These are phyloP conservation scores for Mesocricetus auratus DNA, from an alignment of 2,113 vertebrate species.

Conservation along the genomic window DNA sequence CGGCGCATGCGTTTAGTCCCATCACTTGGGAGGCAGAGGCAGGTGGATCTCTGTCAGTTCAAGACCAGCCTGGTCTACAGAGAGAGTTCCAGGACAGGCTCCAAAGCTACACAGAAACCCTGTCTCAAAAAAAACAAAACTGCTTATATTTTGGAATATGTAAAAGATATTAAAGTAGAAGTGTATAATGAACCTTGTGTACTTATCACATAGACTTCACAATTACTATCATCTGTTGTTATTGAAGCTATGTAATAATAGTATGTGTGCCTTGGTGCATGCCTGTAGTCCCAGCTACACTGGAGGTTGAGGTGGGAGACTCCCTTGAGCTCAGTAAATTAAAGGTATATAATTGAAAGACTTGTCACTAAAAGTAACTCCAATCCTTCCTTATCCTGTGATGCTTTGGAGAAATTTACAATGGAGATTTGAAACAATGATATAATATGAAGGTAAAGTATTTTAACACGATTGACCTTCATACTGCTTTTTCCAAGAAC, in stretches of 20 bases:
- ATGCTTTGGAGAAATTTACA: slow-evolving; percentile 25
- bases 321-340: not conserved
- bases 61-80: no score
- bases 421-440: not conserved
- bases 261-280: not conserved
- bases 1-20: no score
- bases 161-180: not conserved
- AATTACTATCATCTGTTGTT: not conserved
- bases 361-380: slow-evolving; percentile 49
- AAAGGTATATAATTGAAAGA: slow-evolving; percentile 28
- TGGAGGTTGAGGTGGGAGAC: not conserved
- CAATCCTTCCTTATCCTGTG: slow-evolving; percentile 2
- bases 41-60: no score
- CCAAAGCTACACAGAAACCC: no score
- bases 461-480: slow-evolving; percentile 54
- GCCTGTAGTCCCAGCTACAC: not conserved
- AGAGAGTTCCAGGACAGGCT: no score
- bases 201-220: not conserved
- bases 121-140: no score
- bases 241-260: not conserved
- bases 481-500: not conserved
- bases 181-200: not conserved
- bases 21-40: no score
- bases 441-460: slow-evolving; percentile 20
- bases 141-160: slow-evolving; percentile 47